Evolutionary conservation across 1,140 invertebrate genomes (phyloP), one percentile per base, ranked within the genome.

Genomic region (Lepidotrigona ventralis): DNA sequence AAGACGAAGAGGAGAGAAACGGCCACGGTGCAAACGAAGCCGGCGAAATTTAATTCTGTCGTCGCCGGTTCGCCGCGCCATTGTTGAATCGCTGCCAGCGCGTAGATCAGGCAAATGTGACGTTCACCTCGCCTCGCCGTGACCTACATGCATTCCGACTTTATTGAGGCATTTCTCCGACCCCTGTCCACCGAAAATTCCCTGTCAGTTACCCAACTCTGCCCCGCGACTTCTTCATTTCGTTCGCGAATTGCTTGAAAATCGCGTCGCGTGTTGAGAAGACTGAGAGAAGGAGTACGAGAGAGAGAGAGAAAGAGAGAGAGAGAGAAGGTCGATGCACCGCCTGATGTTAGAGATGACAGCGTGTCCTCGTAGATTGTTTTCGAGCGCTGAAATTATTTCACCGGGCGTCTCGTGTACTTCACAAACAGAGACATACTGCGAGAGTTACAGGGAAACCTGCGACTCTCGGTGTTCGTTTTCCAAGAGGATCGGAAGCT

Each of bases 121-220:
- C 66, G 76, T 78, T 51, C 63, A 63, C 46, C 29, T 78, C 76
- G 81, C 60, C 68, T 86, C 72, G 85, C 87, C 87, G 76, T 89
- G 88, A 89, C 88, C 88, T 89, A 89, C 87, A 89, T 89, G 88
- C 85, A 85, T 86, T 79, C 86, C 87, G 73, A 70, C 68, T 88
- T 89, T 88, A 89, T 88, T 73, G 88, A 89, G 88, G 79, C 79
- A 86, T 86, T 85, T 73, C 86, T 54, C 39, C 19, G 54, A 23
- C 51, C 2, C 26, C 26, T 39, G 58, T 68, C 4, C 21, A 17
- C 9, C n/a, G 66, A 74, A 72, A 78, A 58, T 77, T 60, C 71
- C 19, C 63, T 21, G 51, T 29, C 72, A n/a, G 39, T 17, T 29
- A 17, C 33, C 69, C 74, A 33, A 66, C 29, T 2, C 33, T 26